Evolutionary conservation across 2,113 vertebrate species (phyloP), one percentile per base, ranked within the genome.

Genomic region (Nerophis ophidion): DNA sequence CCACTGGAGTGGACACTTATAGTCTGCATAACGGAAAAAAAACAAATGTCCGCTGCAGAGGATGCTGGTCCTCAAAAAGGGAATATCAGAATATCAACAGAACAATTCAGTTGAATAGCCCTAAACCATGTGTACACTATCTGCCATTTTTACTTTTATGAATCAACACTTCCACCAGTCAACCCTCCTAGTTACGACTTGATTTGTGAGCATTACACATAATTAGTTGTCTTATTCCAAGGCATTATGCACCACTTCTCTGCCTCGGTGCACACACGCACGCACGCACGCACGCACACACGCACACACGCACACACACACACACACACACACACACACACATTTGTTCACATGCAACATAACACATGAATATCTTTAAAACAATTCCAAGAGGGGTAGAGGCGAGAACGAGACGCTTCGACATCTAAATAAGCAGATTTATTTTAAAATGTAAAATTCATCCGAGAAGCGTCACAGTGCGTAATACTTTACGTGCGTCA

Each of bases 151-250:
- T 60, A 34, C 47, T 72, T 26, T 26, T 68, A 74, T 70, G 47
- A 66, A 80, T 72, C 71, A 72, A n/a, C 48, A 60, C 61, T 77
- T 79, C 70, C 71, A 63, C 57, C 60, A 70, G 58, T 74, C 66
- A 70, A 16, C 63, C 79, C 61, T 63, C 40, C 47, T 48, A 55
- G 67, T 79, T 82, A 77, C 79, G 66, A 68, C 75, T 76, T 57
- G 67, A 44, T 12, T 9, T 77, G 66, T 72, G 57, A 68, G 83
- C 72, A 78, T 80, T 12, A 12, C 40, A 44, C 10, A 11, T 80
- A 77, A 82, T 85, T 82, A 82, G 84, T 76, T 34, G 36, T 34
- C 35, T 12, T 12, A 57, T 46, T 34, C 14, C 40, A 42, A 17
- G 34, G 51, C 38, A 7, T 26, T 16, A 36, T 57, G 63, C 42